A percentile compares a stretch with the other conserved stretches of the same genome.
These are phyloP conservation scores for Glossophaga mutica DNA, from an alignment of 2,797 vertebrate genomes.

Conservation along the genomic window DNA sequence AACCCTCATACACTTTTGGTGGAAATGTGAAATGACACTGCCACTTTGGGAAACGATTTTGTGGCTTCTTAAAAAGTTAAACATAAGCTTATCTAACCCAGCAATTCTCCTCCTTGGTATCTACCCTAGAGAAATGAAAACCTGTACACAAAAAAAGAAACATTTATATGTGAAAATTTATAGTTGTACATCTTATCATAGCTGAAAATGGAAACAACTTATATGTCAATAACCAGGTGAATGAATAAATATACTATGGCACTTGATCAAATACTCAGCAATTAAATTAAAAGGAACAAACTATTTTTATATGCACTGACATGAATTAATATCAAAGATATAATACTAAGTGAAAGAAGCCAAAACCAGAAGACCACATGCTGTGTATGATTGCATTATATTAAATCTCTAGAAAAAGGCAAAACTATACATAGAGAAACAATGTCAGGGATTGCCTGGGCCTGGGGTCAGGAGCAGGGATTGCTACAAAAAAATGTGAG, in stretches of 20 bases:
- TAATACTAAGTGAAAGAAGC: not conserved
- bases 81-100: not conserved
- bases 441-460: not conserved
- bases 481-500: not conserved
- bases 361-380: not conserved
- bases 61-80: not conserved
- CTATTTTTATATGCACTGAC: not conserved
- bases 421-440: not conserved
- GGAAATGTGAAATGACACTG: not conserved
- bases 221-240: not conserved
- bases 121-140: not conserved
- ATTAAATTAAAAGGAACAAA: not conserved
- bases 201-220: not conserved
- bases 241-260: not conserved
- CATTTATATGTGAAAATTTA: not conserved
- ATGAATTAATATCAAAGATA: not conserved
- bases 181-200: not conserved
- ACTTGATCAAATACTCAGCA: not conserved
- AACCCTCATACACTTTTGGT: not conserved
- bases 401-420: not conserved
- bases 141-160: not conserved
- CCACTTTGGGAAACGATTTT: not conserved
- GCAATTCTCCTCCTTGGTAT: not conserved
- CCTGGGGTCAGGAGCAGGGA: not conserved
- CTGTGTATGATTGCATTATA: not conserved